These are phyloP conservation scores for Apodemia hepburni DNA, from an alignment of 2,888 invertebrate species.

Conservation along the genomic window DNA sequence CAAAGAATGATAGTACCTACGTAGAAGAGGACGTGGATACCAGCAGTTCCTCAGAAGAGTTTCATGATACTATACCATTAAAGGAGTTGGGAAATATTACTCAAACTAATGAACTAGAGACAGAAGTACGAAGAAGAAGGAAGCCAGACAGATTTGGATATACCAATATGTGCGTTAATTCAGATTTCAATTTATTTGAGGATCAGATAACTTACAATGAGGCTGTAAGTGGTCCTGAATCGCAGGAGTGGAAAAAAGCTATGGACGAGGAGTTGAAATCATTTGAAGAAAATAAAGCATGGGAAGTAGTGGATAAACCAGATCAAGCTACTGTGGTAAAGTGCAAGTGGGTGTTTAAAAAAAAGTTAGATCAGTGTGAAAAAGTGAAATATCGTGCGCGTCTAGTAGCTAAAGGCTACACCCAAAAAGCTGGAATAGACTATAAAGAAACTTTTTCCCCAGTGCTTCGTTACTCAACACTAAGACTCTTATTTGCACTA, in stretches of 20 bases:
- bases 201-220: slow-evolving; percentile 17
- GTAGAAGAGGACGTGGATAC: neutral
- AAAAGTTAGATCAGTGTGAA: no score
- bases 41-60: slow-evolving; percentile 4
- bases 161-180: slow-evolving; percentile 6
- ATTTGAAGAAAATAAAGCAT: slow-evolving; percentile 23
- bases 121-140: slow-evolving; percentile 1
- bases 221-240: slow-evolving; percentile 26
- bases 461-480: no score
- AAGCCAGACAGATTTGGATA: slow-evolving; percentile 13
- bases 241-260: slow-evolving; percentile 15
- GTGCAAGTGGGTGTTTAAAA: slow-evolving; percentile 10
- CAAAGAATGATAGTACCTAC: slow-evolving; percentile 10
- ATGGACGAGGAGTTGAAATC: slow-evolving; percentile 19
- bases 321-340: slow-evolving; percentile 17
- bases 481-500: no score
- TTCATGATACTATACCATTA: slow-evolving; percentile 15
- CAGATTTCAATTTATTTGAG: neutral
- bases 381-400: no score
- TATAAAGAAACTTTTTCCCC: no score
- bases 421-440: no score
- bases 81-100: neutral
- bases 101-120: neutral
- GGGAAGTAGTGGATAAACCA: slow-evolving; percentile 18
- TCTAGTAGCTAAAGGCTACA: no score